Evolutionary conservation across 2,113 vertebrate genomes (phyloP).

Genomic region (Gnathonemus longibarbis): DNA sequence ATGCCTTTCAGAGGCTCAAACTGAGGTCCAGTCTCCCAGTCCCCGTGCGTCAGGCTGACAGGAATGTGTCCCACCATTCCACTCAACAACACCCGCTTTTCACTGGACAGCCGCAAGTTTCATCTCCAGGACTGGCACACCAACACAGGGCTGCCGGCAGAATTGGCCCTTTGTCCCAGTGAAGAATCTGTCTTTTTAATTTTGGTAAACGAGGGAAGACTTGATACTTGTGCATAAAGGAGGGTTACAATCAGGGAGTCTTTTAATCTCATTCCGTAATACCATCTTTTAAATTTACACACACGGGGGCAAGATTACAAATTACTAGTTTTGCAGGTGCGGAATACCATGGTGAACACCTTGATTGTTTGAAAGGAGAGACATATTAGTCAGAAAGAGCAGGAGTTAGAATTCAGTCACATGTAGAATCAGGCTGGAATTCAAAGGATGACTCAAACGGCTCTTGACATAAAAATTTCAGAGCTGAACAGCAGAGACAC

Average conservation of each 20-base stretch:
- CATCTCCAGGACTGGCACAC: conserved; percentile 45
- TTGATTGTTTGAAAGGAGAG: neutral
- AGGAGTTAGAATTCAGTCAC: neutral
- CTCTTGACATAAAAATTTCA: neutral
- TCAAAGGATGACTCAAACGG: neutral
- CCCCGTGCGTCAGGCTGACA: conserved; percentile 24
- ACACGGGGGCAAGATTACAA: neutral
- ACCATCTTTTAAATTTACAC: neutral
- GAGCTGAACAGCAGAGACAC: neutral
- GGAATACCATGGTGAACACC: too few relatives aligned
- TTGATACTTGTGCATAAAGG: conserved; percentile 8
- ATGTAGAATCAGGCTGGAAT: neutral
- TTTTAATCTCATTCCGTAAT: neutral
- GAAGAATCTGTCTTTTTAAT: conserved; percentile 51
- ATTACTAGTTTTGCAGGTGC: neutral
- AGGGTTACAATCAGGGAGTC: neutral
- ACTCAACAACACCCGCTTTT: conserved; percentile 29
- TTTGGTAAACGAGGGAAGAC: conserved; percentile 25
- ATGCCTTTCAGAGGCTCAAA: conserved; percentile 38
- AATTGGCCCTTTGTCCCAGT: conserved; percentile 51
- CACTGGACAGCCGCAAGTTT: conserved; percentile 41
- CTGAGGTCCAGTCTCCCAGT: conserved; percentile 36
- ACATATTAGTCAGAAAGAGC: neutral
- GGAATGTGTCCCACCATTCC: conserved; percentile 44
- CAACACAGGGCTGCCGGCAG: conserved; percentile 33